Conservation (phyloP, 2,113 vertebrate genomes). For the Melanerpes aurifrons region DNA sequence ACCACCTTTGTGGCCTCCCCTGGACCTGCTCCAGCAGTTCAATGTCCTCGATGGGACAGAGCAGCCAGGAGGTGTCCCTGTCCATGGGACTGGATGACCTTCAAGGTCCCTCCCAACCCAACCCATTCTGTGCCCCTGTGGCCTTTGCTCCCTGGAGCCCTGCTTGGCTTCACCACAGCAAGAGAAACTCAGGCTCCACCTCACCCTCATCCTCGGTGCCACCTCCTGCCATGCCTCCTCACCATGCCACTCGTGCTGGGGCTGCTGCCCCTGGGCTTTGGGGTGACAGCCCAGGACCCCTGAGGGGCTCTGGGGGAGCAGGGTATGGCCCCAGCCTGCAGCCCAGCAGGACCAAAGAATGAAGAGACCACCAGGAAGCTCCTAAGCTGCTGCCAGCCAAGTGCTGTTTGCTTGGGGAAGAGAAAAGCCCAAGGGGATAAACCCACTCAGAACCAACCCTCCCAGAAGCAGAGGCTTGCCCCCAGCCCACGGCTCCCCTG, state of each 20-base stretch:
- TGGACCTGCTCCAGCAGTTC: no score
- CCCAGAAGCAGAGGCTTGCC: background rate
- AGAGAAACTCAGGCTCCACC: background rate
- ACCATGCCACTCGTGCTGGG: rapidly evolving
- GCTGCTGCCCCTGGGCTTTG: background rate
- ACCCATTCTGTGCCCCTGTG: no score
- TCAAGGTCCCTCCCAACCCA: no score
- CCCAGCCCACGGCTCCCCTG: background rate
- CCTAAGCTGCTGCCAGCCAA: background rate
- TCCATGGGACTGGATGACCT: no score
- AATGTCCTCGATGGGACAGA: no score
- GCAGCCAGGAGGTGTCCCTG: no score
- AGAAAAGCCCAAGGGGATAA: background rate
- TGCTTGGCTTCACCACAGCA: rapidly evolving
- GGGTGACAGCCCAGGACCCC: background rate
- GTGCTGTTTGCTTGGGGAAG: no score
- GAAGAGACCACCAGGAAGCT: background rate
- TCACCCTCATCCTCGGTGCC: rapidly evolving
- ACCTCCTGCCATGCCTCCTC: background rate
- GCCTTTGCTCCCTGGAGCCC: background rate
- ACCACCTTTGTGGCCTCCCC: no score
- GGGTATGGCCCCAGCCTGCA: background rate
- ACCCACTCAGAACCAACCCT: background rate
- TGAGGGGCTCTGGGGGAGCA: background rate
- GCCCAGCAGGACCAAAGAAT: background rate